phyloP scores from a whole-genome alignment of 1,140 invertebrate species.

The Rhopalosiphum padi region DNA sequence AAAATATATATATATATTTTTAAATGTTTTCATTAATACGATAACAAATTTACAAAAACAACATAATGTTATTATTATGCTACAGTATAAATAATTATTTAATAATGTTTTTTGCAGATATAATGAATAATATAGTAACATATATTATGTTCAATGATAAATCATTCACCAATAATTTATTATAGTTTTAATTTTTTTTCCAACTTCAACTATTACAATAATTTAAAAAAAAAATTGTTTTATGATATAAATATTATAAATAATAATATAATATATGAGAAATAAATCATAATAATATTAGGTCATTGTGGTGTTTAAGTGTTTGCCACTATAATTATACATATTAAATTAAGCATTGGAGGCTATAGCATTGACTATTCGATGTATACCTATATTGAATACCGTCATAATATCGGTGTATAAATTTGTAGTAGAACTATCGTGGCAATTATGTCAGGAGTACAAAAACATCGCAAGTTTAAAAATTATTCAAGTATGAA shows the following conservation, averaged over 20 bases:
- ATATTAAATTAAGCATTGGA: too few species aligned
- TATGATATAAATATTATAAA: too few species aligned
- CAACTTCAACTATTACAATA: background rate
- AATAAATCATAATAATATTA: too few species aligned
- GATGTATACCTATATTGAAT: background rate
- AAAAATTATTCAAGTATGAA: background rate
- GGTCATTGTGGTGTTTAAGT: background rate
- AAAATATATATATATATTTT: too few species aligned
- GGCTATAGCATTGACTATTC: background rate
- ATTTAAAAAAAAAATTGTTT: background rate
- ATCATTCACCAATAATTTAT: background rate
- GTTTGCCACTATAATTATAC: background rate
- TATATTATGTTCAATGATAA: background rate
- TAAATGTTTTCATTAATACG: too few species aligned
- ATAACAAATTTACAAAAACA: too few species aligned
- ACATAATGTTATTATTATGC: too few species aligned
- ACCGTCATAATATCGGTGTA: background rate
- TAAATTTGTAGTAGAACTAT: background rate
- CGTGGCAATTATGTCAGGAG: background rate
- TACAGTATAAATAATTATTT: too few species aligned
- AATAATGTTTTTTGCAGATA: too few species aligned
- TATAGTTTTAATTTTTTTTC: background rate
- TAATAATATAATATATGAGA: too few species aligned
- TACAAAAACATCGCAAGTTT: background rate
- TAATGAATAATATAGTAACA: background rate